Percentiles rank a stretch among this genome's conserved stretches.
Conservation (phyloP, 1,140 invertebrate species). For the Oryctes rhinoceros region DNA sequence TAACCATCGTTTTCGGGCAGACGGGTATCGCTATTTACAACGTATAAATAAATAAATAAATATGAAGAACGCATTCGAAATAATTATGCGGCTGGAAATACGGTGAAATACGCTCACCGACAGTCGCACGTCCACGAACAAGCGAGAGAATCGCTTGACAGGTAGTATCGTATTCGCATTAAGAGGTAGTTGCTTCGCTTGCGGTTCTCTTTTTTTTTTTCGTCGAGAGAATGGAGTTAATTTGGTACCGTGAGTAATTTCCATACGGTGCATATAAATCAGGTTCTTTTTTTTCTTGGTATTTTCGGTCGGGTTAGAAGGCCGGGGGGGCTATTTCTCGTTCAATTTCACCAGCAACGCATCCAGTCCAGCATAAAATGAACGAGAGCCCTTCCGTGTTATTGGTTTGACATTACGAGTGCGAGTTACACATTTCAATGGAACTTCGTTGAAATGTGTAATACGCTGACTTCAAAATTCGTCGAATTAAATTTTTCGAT, state of each 20-base stretch:
- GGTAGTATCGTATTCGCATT: constrained; percentile 15
- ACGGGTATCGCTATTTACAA: neutral
- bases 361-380: constrained; percentile 15
- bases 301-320: neutral
- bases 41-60: neutral
- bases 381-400: neutral
- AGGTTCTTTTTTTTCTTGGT: neutral
- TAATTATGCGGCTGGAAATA: neutral
- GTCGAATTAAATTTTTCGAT: too few species aligned
- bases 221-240: neutral
- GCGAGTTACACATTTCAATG: neutral
- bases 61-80: neutral
- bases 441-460: too few species aligned
- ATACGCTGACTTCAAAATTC: too few species aligned
- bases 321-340: neutral
- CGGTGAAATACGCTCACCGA: neutral
- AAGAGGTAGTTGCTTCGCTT: neutral
- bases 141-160: neutral
- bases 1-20: neutral
- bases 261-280: constrained; percentile 23
- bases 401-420: too few species aligned
- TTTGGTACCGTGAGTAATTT: neutral
- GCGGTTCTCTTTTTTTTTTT: neutral
- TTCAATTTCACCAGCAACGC: constrained; percentile 8
- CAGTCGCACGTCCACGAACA: neutral